Conservation (phyloP, 2,888 invertebrate genomes). For the Euspilapteryx auroguttella region DNA sequence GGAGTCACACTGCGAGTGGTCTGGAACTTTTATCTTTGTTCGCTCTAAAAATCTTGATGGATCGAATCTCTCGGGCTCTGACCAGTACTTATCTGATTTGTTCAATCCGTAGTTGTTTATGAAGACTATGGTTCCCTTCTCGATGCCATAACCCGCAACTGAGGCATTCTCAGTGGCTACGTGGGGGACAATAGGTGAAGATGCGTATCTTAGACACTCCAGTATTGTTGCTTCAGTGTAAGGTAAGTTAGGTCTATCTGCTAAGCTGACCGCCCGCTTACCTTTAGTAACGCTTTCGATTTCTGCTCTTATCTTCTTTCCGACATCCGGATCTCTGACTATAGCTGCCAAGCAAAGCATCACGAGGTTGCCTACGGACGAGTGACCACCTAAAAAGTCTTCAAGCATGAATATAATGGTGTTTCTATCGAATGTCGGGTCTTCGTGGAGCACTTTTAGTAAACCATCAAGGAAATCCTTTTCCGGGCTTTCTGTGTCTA, state of each 20-base stretch:
- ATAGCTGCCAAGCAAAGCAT: conserved; percentile 75
- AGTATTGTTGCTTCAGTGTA: conserved; percentile 82
- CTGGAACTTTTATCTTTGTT: conserved; percentile 24
- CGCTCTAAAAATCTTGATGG: conserved; percentile 74
- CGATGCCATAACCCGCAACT: conserved; percentile 71
- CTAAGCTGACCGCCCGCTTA: conserved; percentile 59
- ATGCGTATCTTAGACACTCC: conserved; percentile 77
- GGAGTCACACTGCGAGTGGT: conserved; percentile 55
- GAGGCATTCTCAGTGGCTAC: conserved; percentile 78
- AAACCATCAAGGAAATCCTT: conserved; percentile 81
- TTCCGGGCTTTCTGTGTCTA: conserved; percentile 65
- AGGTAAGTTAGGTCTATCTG: conserved; percentile 69
- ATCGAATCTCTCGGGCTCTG: conserved; percentile 68
- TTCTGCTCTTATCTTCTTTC: conserved; percentile 68
- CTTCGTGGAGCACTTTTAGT: conserved; percentile 68
- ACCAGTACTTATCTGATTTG: conserved; percentile 73
- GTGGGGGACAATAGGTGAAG: conserved; percentile 89
- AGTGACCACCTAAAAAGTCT: conserved; percentile 87
- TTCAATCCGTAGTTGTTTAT: conserved; percentile 85
- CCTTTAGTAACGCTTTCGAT: conserved; percentile 64
- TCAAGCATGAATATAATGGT: conserved; percentile 82
- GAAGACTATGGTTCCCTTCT: conserved; percentile 79
- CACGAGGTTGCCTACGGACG: conserved; percentile 83
- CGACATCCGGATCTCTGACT: conserved; percentile 67
- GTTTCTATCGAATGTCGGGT: conserved; percentile 70